Base-by-base conservation (phyloP, 2,888 invertebrate species). In the Epicampocera succincta region DNA sequence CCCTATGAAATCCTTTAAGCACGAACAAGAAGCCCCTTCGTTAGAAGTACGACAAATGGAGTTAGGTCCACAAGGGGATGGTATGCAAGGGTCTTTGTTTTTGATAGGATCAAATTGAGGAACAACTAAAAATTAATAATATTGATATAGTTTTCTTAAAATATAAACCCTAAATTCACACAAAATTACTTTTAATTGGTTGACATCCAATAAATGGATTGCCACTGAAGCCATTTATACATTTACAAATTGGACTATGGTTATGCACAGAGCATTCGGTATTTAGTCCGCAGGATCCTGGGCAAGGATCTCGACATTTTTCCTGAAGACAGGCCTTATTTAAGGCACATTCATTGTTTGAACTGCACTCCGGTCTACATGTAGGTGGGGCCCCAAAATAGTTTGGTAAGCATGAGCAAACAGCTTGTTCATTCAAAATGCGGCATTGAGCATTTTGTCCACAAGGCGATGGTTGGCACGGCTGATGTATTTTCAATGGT, bases 21-120 rank as follows among this genome's bases (percentile, higher is more conserved):
- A 96, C 38, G 93, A 93, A 86, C 96, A 96, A 1, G 94, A 92
- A 3, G 95, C 94, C 87, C 93, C 94, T 61, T 93, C 92, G 84
- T 93, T 93, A 12, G 92, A 90, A 86, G 93, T 93, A 60, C 93
- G 92, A 87, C 96, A 96, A 85, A 94, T 92, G 66, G 95, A 94
- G 87, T 96, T 95, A 12, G 95, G 93, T 12, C 96, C 96, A 87
- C 96, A 96, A 0, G 96, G 96, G n/a, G 95, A 94, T 33, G 96
- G 96, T 29, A 92, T 90, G 86, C 95, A 95, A 13, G 94, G 94
- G 86, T 93, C 92, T 4, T 85, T 68, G 11, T 93, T 92, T 2
- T 84, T 44, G 11, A 83, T 80, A n/a, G 52, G 40, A 52, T 89
- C 87, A 87, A 90, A 80, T 54, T 87, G 88, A 11, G 85, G 84